Conservation (phyloP, 2,888 invertebrate genomes). For the Synergus laeviventris region DNA sequence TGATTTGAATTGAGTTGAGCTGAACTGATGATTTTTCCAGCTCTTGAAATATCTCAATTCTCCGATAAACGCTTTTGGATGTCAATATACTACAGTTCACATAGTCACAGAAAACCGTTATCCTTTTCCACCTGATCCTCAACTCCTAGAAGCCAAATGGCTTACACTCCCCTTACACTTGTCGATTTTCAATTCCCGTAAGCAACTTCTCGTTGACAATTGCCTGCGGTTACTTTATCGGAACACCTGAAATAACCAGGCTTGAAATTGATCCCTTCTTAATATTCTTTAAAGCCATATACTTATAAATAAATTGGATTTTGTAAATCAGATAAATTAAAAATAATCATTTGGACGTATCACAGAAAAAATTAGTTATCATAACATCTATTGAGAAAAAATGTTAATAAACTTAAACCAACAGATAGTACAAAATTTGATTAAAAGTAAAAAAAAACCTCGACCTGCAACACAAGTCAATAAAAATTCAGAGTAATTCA, state of each 20-base stretch:
- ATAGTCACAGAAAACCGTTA: slow-evolving; percentile 13
- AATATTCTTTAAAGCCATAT: not conserved
- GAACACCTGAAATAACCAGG: slow-evolving; percentile 1
- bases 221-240: slow-evolving; percentile 20
- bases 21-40: too few species aligned
- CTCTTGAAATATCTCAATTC: not conserved
- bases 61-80: slow-evolving; percentile 11
- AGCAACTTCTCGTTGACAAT: not conserved
- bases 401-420: too few species aligned
- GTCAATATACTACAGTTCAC: slow-evolving; percentile 15
- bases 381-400: too few species aligned
- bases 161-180: slow-evolving; percentile 8
- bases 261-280: slow-evolving; percentile 10
- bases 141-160: slow-evolving; percentile 18
- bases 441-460: too few species aligned
- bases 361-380: not conserved
- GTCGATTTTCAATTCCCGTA: slow-evolving; percentile 28
- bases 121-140: slow-evolving; percentile 28
- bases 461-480: too few species aligned
- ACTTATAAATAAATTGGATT: too few species aligned
- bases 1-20: too few species aligned
- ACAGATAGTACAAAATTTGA: too few species aligned
- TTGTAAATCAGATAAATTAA: too few species aligned
- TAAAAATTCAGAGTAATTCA: too few species aligned
- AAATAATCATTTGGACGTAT: not conserved